phyloP scores from a whole-genome alignment of 1,140 invertebrate species.

The Cepaea nemoralis region DNA sequence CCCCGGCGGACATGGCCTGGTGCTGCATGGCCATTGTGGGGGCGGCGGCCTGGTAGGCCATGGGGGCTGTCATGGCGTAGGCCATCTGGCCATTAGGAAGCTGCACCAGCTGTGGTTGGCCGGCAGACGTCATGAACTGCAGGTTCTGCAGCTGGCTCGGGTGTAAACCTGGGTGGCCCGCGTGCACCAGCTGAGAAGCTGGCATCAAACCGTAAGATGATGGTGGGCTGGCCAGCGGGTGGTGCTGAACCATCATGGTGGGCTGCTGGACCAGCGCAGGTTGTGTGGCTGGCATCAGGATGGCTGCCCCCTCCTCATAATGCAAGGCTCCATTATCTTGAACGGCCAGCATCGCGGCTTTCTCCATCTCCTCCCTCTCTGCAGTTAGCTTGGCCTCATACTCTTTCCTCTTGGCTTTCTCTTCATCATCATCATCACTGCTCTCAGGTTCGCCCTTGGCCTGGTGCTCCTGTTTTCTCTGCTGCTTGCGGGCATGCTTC shows the following conservation, averaged over 20 bases:
- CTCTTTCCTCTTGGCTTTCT: slow-evolving; percentile 27
- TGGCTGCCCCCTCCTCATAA: slow-evolving; percentile 29
- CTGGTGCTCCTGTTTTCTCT: slow-evolving; percentile 45
- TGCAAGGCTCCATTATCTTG: slow-evolving; percentile 31
- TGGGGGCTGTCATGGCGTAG: slow-evolving; percentile 25
- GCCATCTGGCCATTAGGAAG: slow-evolving; percentile 32
- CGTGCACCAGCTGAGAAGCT: slow-evolving; percentile 7
- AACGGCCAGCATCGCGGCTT: slow-evolving; percentile 41
- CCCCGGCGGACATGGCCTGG: not conserved
- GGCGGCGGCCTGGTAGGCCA: slow-evolving; percentile 44
- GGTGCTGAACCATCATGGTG: slow-evolving; percentile 43
- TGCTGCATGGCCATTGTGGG: slow-evolving; percentile 47
- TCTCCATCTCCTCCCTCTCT: slow-evolving; percentile 43
- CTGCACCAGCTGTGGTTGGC: slow-evolving; percentile 30
- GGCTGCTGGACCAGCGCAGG: slow-evolving; percentile 43
- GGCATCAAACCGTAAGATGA: slow-evolving; percentile 30
- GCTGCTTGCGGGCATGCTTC: slow-evolving; percentile 53
- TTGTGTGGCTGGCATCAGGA: slow-evolving; percentile 45
- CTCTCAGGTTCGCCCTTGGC: slow-evolving; percentile 47
- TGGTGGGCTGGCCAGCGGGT: slow-evolving; percentile 1
- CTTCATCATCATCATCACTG: slow-evolving; percentile 47
- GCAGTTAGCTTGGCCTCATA: slow-evolving; percentile 36
- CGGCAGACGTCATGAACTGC: not conserved
- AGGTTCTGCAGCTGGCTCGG: slow-evolving; percentile 13
- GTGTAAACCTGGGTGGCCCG: not conserved